Base-by-base conservation (phyloP, 2,113 vertebrate species). In the Microcebus jonahi region DNA sequence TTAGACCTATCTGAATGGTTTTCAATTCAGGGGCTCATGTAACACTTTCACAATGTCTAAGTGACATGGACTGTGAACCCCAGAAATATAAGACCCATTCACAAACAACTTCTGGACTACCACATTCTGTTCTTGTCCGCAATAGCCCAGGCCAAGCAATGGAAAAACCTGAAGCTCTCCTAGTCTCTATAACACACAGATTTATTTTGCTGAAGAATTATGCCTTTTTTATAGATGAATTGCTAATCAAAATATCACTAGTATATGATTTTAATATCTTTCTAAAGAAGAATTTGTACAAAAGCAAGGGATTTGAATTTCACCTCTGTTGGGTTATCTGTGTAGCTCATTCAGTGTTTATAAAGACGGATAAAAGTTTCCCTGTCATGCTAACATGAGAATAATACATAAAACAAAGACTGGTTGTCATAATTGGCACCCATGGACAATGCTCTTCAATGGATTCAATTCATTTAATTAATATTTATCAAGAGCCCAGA, bases 401-500 rank as follows among this genome's bases (percentile, higher is more conserved):
- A 59, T 36, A 88, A 48, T 85, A 85, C 25, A 50, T 65, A 71
- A 89, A 93, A 95, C 93, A 81, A 91, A 94, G 94, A 34, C 65
- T 63, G 84, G 18, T 82, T 95, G 57, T 93, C 83, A 90, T 82
- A 79, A 88, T 21, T 94, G 83, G 87, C 97, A 97, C 65, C 65
- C 83, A 39, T 79, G 82, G 57, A 65, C 34, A 39, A 13, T 76
- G 57, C 34, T 94, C 61, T 93, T 96, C 91, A 77, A n/a, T 77
- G 75, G 76, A 93, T 85, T 91, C 67, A 68, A 20, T 92, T 96
- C 93, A 73, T 76, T 95, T 97, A 97, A 98, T 98, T 98, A 98
- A 97, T 97, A 97, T 96, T 97, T 95, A 97, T 97, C 87, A 79
- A 67, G 93, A 96, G 83, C 87, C 83, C 97, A 98, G 98, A 96